A percentile compares a stretch with the other conserved stretches of the same genome.
phyloP scores from a whole-genome alignment of 2,888 invertebrate genomes.

The Oeneis ivallda region DNA sequence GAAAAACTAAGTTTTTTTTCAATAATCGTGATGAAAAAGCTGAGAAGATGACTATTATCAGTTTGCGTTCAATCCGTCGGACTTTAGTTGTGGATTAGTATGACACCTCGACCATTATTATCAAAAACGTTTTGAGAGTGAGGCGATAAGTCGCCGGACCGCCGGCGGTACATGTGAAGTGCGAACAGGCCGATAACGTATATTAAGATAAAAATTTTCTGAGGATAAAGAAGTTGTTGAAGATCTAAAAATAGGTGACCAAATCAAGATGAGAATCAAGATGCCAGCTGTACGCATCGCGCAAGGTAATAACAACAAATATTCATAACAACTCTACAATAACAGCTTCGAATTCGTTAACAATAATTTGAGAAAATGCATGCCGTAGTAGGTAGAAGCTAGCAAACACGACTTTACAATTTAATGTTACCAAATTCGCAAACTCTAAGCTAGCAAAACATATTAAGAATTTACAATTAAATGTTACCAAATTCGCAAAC shows the following conservation, averaged over 20 bases:
- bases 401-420: no score
- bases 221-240: constrained; percentile 70
- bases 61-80: constrained; percentile 63
- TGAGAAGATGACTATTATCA: constrained; percentile 63
- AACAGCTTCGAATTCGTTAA: neutral
- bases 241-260: constrained; percentile 81
- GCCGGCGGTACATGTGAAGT: constrained; percentile 79
- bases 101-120: constrained; percentile 66
- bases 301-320: constrained; percentile 88
- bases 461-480: no score
- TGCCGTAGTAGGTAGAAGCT: neutral
- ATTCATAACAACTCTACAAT: neutral
- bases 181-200: constrained; percentile 67
- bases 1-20: constrained; percentile 36
- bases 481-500: neutral
- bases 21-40: constrained; percentile 53
- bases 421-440: neutral
- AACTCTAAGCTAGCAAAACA: no score
- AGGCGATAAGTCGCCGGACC: constrained; percentile 74
- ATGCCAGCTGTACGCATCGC: constrained; percentile 98
- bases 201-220: constrained; percentile 69
- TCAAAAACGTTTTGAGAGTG: constrained; percentile 66
- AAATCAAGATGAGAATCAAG: constrained; percentile 97
- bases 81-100: constrained; percentile 60
- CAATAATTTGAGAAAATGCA: neutral